These are phyloP conservation scores for Coturnix japonica DNA, from an alignment of 2,113 vertebrate genomes.

Conservation along the genomic window DNA sequence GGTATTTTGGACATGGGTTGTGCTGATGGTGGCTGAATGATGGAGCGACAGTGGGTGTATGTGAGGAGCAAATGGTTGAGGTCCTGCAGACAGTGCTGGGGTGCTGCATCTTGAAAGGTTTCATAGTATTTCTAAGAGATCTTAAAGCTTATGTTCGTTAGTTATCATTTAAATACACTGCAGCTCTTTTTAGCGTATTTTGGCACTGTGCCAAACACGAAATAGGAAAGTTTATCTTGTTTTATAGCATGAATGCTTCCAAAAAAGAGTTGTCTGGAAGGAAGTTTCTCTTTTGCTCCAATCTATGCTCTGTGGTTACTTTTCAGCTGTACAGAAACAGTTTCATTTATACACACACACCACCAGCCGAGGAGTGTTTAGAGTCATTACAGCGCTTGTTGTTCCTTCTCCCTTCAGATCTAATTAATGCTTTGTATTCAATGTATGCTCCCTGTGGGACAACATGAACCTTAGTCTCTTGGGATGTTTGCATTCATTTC, in stretches of 20 bases:
- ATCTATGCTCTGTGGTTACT: not conserved
- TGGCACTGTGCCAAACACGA: not conserved
- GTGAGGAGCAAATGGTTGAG: not conserved
- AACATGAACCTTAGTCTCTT: not conserved
- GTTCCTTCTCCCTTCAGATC: conserved; percentile 5
- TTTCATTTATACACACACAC: not conserved
- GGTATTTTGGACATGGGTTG: not conserved
- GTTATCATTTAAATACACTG: not conserved
- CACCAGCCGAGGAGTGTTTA: not conserved
- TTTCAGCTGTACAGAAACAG: not conserved
- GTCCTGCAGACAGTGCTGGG: not conserved
- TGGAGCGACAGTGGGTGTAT: too few relatives aligned
- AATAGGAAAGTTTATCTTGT: not conserved
- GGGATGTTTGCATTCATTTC: not conserved
- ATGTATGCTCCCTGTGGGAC: not conserved
- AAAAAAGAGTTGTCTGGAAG: not conserved
- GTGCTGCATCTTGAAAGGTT: not conserved
- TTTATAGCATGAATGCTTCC: not conserved
- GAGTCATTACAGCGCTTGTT: not conserved
- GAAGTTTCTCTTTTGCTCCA: not conserved
- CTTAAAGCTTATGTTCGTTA: not conserved
- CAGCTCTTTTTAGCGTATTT: not conserved
- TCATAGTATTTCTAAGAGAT: not conserved
- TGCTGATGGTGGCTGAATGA: not conserved
- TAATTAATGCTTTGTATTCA: not conserved